Base-by-base conservation (phyloP, 2,888 invertebrate genomes). In the Hypomecis atomaria region DNA sequence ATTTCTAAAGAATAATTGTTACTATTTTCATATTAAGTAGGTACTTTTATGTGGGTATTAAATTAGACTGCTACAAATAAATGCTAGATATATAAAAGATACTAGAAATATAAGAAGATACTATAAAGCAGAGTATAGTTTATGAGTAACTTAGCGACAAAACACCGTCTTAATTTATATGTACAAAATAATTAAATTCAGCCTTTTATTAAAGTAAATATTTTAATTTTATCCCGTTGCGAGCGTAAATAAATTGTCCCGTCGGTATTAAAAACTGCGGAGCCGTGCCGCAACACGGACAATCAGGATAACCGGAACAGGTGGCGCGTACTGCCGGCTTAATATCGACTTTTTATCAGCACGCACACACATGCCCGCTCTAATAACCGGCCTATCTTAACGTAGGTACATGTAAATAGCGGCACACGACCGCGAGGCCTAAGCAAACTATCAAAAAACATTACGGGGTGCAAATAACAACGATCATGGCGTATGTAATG, bases 391-490 rank as follows among this genome's bases (percentile, higher is more conserved):
- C 69, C 69, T 76, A 77, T 76, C 78, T 77, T 73, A 78, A 77
- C 78, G 72, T 45, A 45, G 44, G 56, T 73, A 61, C 65, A 78
- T 76, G 72, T 78, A 77, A 78, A 81, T 76, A 78, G 70, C 75
- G 72, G 73, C 74, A 73, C 76, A 75, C 73, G 71, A 72, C 76
- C 74, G 76, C 79, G 75, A 78, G 78, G 78, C 87, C 85, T 87
- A 86, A 86, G 88, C 84, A 87, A 89, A 89, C 88, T 89, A 89
- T 89, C 85, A 87, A 90, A 90, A 90, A 89, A 89, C 89, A 90
- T 90, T 88, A 91, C 88, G 86, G 91, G 90, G 92, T 92, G 90
- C 89, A 92, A 92, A 92, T 90, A 91, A 89, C 87, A 88, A 89
- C 88, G 89, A 90, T 91, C 87, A 90, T 88, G 87, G 90, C 84